A percentile compares a stretch with the other conserved stretches of the same genome.
phyloP scores from a whole-genome alignment of 2,113 vertebrate species.

The Pica pica region DNA sequence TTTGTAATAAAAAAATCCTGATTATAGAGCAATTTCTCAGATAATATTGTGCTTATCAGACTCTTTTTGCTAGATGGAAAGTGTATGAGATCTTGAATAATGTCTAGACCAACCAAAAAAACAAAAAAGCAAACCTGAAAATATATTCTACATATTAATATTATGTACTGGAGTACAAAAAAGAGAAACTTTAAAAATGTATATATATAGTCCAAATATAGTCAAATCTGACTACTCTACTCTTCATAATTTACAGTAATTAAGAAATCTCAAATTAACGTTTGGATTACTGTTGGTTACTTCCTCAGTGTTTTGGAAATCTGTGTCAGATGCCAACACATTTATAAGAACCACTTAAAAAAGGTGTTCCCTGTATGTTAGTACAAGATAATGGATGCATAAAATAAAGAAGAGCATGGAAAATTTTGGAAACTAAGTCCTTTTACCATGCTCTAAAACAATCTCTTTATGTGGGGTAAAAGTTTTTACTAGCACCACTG shows the following conservation, averaged over 20 bases:
- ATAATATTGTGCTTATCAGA: not conserved
- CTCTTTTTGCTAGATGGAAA: not conserved
- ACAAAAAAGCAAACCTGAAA: not conserved
- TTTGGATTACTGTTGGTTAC: not conserved
- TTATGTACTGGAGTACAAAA: not conserved
- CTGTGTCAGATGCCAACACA: not conserved
- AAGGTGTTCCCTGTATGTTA: accelerated
- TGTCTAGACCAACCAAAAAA: not conserved
- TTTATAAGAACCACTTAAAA: not conserved
- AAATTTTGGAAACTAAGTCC: not conserved
- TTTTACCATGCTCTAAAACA: not conserved
- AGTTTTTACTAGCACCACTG: not conserved
- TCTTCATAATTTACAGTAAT: not conserved
- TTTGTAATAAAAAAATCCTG: not conserved
- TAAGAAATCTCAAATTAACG: not conserved
- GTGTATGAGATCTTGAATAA: not conserved
- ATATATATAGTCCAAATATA: not conserved
- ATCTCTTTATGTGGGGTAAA: not conserved
- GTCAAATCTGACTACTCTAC: not conserved
- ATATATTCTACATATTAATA: not conserved
- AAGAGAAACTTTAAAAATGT: not conserved
- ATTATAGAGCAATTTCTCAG: not conserved
- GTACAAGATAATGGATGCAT: not conserved
- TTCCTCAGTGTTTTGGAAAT: not conserved
- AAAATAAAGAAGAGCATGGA: not conserved